Evolutionary conservation across 1,140 invertebrate species (phyloP).

Genomic region (Adelges cooleyi): DNA sequence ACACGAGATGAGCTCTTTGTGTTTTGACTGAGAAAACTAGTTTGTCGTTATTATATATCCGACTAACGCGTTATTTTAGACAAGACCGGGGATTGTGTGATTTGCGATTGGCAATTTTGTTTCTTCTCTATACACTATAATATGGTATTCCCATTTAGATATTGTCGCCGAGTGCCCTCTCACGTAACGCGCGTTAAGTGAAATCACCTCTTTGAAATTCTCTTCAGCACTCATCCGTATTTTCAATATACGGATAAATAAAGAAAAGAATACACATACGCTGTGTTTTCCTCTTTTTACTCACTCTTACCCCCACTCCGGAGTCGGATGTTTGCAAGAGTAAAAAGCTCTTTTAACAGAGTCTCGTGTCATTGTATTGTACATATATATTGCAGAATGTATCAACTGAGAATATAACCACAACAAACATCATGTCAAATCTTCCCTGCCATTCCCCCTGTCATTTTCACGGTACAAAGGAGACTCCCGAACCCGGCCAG

Average conservation of each 20-base stretch:
- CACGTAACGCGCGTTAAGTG: neutral
- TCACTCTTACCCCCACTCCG: too few species aligned
- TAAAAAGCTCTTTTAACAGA: conserved; percentile 8
- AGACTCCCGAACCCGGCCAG: too few species aligned
- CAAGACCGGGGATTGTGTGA: too few species aligned
- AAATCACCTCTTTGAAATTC: conserved; percentile 2
- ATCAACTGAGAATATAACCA: neutral
- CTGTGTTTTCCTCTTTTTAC: too few species aligned
- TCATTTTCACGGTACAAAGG: neutral
- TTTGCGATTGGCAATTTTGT: too few species aligned
- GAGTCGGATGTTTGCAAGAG: neutral
- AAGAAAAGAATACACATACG: neutral
- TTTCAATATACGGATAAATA: conserved; percentile 8
- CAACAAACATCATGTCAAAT: conserved; percentile 10
- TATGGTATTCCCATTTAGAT: neutral
- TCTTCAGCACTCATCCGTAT: neutral
- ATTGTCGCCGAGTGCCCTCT: neutral
- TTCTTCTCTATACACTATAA: too few species aligned
- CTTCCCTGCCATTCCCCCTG: neutral
- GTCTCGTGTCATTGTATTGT: neutral
- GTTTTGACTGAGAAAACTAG: too few species aligned
- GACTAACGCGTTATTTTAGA: too few species aligned
- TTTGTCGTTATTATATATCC: too few species aligned
- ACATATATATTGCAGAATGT: neutral
- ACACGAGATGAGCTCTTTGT: too few species aligned